Base-by-base conservation (phyloP, 2,797 vertebrate species). In the Urophycis tenuis region DNA sequence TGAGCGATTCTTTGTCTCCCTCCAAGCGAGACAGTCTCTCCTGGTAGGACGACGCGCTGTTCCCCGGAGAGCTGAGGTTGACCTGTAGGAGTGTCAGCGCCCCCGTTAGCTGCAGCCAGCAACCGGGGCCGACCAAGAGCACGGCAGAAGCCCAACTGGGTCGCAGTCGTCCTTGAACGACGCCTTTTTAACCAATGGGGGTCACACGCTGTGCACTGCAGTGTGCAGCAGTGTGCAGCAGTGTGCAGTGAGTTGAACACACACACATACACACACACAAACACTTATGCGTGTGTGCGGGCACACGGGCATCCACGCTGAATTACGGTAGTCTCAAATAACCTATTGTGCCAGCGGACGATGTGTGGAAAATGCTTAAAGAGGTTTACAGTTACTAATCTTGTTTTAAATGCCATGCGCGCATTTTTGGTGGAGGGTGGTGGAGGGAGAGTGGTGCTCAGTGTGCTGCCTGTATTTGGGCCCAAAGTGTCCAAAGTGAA, bases 1-100 rank as follows among this genome's bases (percentile, higher is more conserved):
- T 94, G 71, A 99, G 93, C 0, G 97, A 98, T 83, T 99, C 96
- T 90, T 98, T 98, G 89, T 99, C 97, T 74, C 95, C 96, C 90
- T 99, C 97, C 92, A 99, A 92, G 85, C 96, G 95, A 74, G 94
- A 92, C 91, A 99, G 78, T 41, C 96, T 93, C 80, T 99, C 95
- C 86, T 96, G 96, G 79, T 96, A 97, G 76, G 94, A 96, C 75
- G 94, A 96, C 87, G 98, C 96, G 90, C 94, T 94, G 87, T 87
- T 95, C 79, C 88, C 85, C 72, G 93, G 82, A 75, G 92, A 79
- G 71, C 92, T 93, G 72, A 91, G 91, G 88, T 95, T 96, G 87
- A 92, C 95, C 95, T 99, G 93, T 81, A 67, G n/a, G 60, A 67
- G 60, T 29, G 14, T 67, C 60, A 85, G 76, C n/a, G n/a, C 73